These are phyloP conservation scores for Acomys russatus DNA, from an alignment of 2,797 vertebrate genomes.

Conservation along the genomic window DNA sequence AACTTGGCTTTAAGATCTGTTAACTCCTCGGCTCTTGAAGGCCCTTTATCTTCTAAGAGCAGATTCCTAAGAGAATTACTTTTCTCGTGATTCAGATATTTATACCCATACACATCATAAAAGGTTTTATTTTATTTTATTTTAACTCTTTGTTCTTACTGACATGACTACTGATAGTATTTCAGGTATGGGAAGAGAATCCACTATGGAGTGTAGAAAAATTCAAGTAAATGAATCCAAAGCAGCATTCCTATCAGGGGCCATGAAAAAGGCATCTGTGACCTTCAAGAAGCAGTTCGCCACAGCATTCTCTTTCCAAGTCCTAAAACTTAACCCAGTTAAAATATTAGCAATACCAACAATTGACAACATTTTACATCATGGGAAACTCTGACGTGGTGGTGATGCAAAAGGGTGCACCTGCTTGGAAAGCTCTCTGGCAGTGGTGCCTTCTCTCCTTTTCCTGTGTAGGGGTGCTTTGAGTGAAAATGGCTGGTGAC, in stretches of 20 bases:
- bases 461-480: background rate
- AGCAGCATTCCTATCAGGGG: background rate
- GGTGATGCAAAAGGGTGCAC: background rate
- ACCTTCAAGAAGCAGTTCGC: background rate
- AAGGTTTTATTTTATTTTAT: background rate
- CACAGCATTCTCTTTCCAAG: background rate
- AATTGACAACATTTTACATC: background rate
- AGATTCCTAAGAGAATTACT: background rate
- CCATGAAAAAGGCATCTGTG: conserved; percentile 28
- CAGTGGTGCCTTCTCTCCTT: background rate
- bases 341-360: background rate
- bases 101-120: background rate
- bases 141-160: background rate
- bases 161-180: background rate
- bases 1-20: background rate
- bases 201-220: background rate
- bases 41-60: conserved; percentile 19
- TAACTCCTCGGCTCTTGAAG: background rate
- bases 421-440: background rate
- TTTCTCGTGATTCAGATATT: conserved; percentile 17
- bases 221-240: background rate
- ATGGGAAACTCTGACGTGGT: background rate
- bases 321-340: background rate
- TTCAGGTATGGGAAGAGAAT: background rate
- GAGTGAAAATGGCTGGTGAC: background rate